Evolutionary conservation across 2,797 vertebrate genomes (phyloP).

Genomic region (Podargus strigoides): DNA sequence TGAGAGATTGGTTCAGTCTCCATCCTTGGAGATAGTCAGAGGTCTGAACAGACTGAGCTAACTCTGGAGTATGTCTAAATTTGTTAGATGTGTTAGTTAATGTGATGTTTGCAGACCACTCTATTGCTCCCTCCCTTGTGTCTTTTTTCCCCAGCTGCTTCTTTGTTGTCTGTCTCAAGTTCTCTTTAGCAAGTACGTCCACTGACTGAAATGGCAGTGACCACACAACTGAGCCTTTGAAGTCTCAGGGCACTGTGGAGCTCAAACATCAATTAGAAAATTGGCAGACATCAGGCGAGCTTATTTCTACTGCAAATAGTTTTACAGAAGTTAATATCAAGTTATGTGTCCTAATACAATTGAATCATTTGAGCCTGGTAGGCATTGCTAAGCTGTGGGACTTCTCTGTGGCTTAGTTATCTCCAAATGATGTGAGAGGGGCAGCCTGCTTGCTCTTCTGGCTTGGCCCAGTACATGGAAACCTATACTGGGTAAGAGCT

Average conservation of each 20-base stretch:
- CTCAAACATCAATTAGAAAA: background rate
- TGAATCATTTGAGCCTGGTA: background rate
- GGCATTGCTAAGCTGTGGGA: background rate
- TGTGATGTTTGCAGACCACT: background rate
- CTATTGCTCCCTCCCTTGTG: background rate
- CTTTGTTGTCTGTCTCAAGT: background rate
- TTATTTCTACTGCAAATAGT: background rate
- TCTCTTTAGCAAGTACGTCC: background rate
- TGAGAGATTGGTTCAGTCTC: background rate
- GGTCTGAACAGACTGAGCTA: background rate
- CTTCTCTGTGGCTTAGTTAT: too few species aligned
- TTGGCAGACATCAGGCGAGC: background rate
- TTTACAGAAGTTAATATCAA: background rate
- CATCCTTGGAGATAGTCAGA: background rate
- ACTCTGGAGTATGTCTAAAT: background rate
- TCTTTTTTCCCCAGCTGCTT: accelerated
- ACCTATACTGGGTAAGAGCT: background rate
- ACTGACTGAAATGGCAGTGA: background rate
- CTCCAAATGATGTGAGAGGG: accelerated
- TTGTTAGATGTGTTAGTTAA: background rate
- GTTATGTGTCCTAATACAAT: background rate
- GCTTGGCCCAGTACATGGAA: background rate
- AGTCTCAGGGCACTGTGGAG: background rate
- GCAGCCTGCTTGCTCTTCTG: background rate
- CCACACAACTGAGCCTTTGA: background rate